Evolutionary conservation across 2,888 invertebrate genomes (phyloP).

Genomic region (Cephus nigrinus): DNA sequence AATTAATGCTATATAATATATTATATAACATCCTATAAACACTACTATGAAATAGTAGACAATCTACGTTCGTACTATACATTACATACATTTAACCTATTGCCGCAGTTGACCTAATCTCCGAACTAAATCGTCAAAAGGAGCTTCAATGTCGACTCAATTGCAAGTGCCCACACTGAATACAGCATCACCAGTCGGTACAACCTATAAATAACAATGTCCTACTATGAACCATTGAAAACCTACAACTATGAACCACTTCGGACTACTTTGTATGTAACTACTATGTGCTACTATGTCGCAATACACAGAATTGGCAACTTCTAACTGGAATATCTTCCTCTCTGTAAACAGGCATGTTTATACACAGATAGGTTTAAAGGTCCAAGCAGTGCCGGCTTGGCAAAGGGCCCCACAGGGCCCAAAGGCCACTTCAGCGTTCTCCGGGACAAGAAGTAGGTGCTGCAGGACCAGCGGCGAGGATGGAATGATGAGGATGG

Average conservation of each 20-base stretch:
- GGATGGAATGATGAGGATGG: slow-evolving; percentile 17
- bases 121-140: background rate
- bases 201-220: background rate
- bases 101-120: background rate
- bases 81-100: background rate
- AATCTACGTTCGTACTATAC: background rate
- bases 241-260: background rate
- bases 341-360: slow-evolving; percentile 23
- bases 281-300: background rate
- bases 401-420: slow-evolving; percentile 20
- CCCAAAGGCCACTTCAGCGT: slow-evolving; percentile 22
- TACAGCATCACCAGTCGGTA: background rate
- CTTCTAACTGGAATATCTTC: slow-evolving; percentile 15
- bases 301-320: background rate
- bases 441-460: slow-evolving; percentile 21
- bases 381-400: slow-evolving; percentile 24
- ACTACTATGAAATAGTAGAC: background rate
- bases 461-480: slow-evolving; percentile 13
- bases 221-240: background rate
- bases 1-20: background rate
- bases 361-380: slow-evolving; percentile 36
- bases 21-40: background rate
- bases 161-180: background rate
- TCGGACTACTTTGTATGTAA: background rate
- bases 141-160: background rate